These are phyloP conservation scores for Xiphorhynchus erythropygius DNA, from an alignment of 2,797 vertebrate species.

Conservation along the genomic window DNA sequence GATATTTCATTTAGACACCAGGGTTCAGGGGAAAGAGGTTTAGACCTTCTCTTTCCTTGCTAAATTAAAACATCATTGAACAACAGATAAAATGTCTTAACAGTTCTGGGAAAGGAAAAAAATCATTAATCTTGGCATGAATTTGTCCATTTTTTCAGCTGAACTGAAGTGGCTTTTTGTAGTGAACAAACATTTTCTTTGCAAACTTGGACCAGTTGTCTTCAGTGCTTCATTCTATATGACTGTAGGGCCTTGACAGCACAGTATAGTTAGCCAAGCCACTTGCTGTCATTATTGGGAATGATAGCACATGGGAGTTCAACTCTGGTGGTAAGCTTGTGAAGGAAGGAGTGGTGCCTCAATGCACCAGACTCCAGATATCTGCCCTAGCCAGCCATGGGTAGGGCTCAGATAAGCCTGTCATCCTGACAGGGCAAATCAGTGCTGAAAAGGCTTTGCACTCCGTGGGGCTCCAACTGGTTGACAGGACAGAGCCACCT, in stretches of 20 bases:
- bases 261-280: not conserved
- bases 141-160: not conserved
- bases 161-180: not conserved
- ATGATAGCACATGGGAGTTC: not conserved
- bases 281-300: not conserved
- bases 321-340: not conserved
- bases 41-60: not conserved
- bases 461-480: not conserved
- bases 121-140: not conserved
- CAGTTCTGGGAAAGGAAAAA: not conserved
- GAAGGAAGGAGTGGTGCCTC: not conserved
- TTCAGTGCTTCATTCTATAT: not conserved
- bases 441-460: conserved; percentile 48
- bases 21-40: not conserved
- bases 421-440: conserved; percentile 55
- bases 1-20: not conserved
- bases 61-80: not conserved
- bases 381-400: conserved; percentile 25
- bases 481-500: conserved; percentile 14
- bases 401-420: conserved; percentile 50
- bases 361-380: not conserved
- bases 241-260: rapidly evolving
- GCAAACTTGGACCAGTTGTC: not conserved
- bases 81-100: not conserved
- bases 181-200: not conserved